Conservation (phyloP, 2,888 invertebrate species). For the Oligia fasciuncula region DNA sequence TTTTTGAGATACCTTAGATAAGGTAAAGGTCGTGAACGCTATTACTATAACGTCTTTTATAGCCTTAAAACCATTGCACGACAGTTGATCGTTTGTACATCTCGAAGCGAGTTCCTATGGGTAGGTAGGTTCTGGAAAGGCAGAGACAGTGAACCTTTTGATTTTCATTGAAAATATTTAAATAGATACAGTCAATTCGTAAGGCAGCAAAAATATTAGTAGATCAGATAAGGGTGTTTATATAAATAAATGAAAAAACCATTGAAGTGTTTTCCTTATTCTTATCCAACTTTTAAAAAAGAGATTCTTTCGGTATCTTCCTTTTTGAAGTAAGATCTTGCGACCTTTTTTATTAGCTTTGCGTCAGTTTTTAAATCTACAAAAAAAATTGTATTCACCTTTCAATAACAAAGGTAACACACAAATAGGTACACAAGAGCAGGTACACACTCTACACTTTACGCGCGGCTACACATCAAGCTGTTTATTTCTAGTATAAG, state of each 20-base stretch:
- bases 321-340: background rate
- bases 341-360: background rate
- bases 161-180: background rate
- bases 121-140: background rate
- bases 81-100: conserved; percentile 36
- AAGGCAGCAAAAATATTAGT: background rate
- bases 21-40: conserved; percentile 13
- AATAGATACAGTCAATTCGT: background rate
- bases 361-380: background rate
- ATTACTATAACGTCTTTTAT: conserved; percentile 32
- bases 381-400: background rate
- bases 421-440: background rate
- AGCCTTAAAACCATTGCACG: conserved; percentile 42
- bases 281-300: background rate
- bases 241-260: background rate
- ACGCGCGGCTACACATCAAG: background rate
- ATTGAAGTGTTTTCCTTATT: background rate
- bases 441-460: background rate
- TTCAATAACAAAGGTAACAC: conserved; percentile 2
- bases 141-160: conserved; percentile 37
- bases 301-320: background rate
- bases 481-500: background rate
- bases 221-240: no score
- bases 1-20: background rate
- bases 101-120: conserved; percentile 13